A percentile compares a stretch with the other conserved stretches of the same genome.
Conservation (phyloP, 2,888 invertebrate species). For the Dicranocentrus wangi region DNA sequence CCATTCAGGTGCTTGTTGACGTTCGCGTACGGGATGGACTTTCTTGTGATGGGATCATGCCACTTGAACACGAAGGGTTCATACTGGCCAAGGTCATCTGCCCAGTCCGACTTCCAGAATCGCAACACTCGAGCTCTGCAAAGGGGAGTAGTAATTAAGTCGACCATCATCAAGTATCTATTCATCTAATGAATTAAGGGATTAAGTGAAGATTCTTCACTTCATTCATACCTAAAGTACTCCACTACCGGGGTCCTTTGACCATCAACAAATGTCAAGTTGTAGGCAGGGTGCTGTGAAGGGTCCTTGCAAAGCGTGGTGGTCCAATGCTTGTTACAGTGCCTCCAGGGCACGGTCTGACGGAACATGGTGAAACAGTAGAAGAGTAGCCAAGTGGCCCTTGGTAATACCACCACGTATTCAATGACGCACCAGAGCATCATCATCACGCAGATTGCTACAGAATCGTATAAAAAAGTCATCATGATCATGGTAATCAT, state of each 20-base stretch:
- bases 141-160: not conserved
- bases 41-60: not conserved
- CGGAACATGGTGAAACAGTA: not conserved
- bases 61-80: not conserved
- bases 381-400: conserved; percentile 7
- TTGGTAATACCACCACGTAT: conserved; percentile 13
- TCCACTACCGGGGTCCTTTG: conserved; percentile 30
- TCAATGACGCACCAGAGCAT: conserved; percentile 23
- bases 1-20: conserved; percentile 2
- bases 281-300: not conserved
- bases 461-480: too few relatives aligned
- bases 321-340: conserved; percentile 8
- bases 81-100: not conserved
- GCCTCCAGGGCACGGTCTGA: conserved; percentile 1
- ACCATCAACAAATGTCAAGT: not conserved
- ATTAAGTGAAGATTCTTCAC: too few relatives aligned
- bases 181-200: too few relatives aligned
- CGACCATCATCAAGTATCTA: too few relatives aligned
- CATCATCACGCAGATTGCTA: too few relatives aligned
- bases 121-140: not conserved
- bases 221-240: not conserved
- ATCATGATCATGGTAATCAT: too few relatives aligned
- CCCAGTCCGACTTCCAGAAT: conserved; percentile 8
- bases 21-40: not conserved
- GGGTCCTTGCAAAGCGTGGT: conserved; percentile 11